Base-by-base conservation (phyloP, 2,797 vertebrate genomes). In the Ceyx erithaca region DNA sequence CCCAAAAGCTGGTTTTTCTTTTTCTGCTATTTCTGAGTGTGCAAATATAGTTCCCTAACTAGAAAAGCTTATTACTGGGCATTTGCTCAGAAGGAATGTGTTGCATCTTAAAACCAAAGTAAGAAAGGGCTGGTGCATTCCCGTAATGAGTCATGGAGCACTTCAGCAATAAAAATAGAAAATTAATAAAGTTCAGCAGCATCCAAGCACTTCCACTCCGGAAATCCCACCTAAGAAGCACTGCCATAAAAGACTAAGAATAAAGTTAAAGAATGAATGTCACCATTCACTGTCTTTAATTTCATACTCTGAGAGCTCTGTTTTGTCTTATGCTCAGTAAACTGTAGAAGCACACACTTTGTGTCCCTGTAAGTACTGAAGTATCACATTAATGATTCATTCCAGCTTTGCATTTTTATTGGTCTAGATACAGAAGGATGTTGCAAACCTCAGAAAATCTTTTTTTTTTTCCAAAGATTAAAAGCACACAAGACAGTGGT, bases 251-350 rank as follows among this genome's bases (percentile, higher is more conserved):
- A 88, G 35, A 82, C 57, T 26, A 79, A 85, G 18, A 72, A 28
- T 37, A 28, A 18, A 75, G 64, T 49, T 80, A 69, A 67, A 82
- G 52, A 79, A 83, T 23, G 49, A 78, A 59, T 40, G 23, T 85
- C 46, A 90, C 81, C 52, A 28, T 21, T 55, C 55, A 30, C 31
- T 41, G 41, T 75, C 55, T 92, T 72, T 77, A 77, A 84, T 94
- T 87, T 90, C 88, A 70, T 64, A 92, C 61, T 89, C 59, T 52
- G 80, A 77, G 37, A 85, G 69, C 25, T 90, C 80, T 31, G 13
- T 59, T 87, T 90, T 57, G 37, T 73, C 77, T 58, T 62, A 33
- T 66, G 63, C n/a, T 86, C 31, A 55, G 51, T 51, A 43, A 71
- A 61, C 22, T 73, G 61, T 3, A 87, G 61, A 81, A 94, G 80